Base-by-base conservation (phyloP, 2,113 vertebrate species). In the Rostratula benghalensis region DNA sequence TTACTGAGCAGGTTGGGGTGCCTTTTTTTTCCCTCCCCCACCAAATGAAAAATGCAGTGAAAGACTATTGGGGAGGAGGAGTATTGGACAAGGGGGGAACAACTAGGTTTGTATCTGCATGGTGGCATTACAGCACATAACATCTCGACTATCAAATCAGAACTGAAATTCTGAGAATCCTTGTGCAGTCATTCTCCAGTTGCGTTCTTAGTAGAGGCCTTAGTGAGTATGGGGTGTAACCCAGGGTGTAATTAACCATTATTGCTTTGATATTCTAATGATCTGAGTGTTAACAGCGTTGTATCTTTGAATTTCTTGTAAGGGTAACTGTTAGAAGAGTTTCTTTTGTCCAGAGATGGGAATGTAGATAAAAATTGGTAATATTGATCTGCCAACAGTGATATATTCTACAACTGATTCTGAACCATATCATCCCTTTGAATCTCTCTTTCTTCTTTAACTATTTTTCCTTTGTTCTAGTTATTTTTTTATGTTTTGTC, bases 361-460 rank as follows among this genome's bases (percentile, higher is more conserved):
- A 81, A 39, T 60, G 30, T 57, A 91, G 33, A 50, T 45, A 65
- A 86, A 87, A 90, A 83, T 79, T 81, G 69, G 61, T 61, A 28
- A 46, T 87, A 91, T 59, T 92, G 94, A 89, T 96, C 77, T 89
- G 80, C 73, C 74, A 84, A 15, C 60, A 71, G 77, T 54, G 43
- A 76, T 91, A 19, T 35, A 35, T 95, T 89, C 93, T 91, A 61
- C 37, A 89, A 13, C 80, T 41, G 61, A 71, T 22, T 69, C 61
- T 84, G 73, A 73, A 91, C 59, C 45, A 20, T 24, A 79, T 33
- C 41, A 71, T 71, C 46, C 63, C 65, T 91, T 92, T 96, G 92
- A 93, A 93, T 57, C 10, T 81, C 37, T 53, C 69, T 87, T 51
- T 71, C 71, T 75, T 81, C 16, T 78, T 91, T 81, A 76, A 61